These are phyloP conservation scores for Australoheros scitulus DNA, from an alignment of 2,113 vertebrate genomes.

Conservation along the genomic window DNA sequence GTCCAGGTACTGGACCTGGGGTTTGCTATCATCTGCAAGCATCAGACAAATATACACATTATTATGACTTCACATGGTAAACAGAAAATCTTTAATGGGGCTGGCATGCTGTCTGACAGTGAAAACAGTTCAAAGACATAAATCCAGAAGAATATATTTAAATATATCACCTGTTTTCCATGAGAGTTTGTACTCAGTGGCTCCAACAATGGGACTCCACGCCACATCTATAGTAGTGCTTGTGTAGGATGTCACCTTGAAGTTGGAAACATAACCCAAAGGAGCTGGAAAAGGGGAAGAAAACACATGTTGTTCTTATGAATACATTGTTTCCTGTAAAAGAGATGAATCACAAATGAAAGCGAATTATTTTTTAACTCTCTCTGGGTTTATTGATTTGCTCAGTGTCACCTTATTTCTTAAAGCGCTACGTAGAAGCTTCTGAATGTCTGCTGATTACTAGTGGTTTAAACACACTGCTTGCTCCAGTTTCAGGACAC, in stretches of 20 bases:
- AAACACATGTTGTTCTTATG: neutral
- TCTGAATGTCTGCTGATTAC: neutral
- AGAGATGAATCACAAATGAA: neutral
- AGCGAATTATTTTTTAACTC: no score
- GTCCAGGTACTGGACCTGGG: conserved; percentile 80
- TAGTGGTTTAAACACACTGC: neutral
- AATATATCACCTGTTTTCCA: conserved; percentile 76
- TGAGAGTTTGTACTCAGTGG: conserved; percentile 86
- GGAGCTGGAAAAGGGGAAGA: conserved; percentile 78
- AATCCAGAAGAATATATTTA: neutral
- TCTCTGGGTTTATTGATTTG: neutral
- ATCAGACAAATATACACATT: neutral
- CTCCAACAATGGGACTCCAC: conserved; percentile 86
- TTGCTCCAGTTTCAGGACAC: neutral
- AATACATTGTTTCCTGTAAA: neutral
- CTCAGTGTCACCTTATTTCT: neutral
- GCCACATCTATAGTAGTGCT: conserved; percentile 81
- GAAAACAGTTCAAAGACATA: neutral
- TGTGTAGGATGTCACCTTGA: conserved; percentile 84
- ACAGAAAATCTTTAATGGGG: neutral
- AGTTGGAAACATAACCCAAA: conserved; percentile 87
- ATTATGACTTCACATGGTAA: neutral
- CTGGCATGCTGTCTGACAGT: neutral
- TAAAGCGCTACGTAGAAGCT: neutral
- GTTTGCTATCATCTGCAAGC: conserved; percentile 61